Evolutionary conservation across 2,113 vertebrate genomes (phyloP), one percentile per base, ranked within the genome.

Genomic region (Hylia prasina): DNA sequence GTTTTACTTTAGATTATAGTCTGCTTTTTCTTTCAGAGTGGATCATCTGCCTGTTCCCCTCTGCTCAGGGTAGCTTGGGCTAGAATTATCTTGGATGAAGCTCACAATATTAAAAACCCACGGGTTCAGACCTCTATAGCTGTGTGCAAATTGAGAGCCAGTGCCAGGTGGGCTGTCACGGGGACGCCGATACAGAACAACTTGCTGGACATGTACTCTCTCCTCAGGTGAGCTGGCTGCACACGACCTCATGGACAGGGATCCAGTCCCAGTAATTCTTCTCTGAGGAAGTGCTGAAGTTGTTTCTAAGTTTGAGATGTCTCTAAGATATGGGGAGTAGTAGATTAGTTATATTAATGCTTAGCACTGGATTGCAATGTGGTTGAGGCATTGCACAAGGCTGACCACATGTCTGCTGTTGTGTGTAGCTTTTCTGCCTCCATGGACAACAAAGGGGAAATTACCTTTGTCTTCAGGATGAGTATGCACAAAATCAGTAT

Each of bases 161-260:
- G 6, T 3, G 98, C 99, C 33, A 99, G 99, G 21, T 99, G 99
- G 99, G 99, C 99, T 4, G 98, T 99, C 76, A 99, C 99, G 0
- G 99, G 99, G 13, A 99, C 99, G 0, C 99, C 99, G 1, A 99
- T 99, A 96, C 99, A 99, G 97, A 99, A 99, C 98, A 99, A 99
- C 97, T 96, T 99, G 79, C 89, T 99, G 98, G 99, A 99, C 96
- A 98, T 99, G 98, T 99, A 99, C 94, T 99, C 99, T 0, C 98
- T 99, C 82, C 98, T 99, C 42, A 99, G 98, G 99, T 99, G 98
- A 98, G 98, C 84, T 42, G 45, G 33, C 56, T 56, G 24, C 37
- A 37, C 0, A 0, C 23, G 23, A 56, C 23, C 28, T 15, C 13
- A 2, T 5, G 54, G 27, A n/a, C 11, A 31, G 50, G 54, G 42